Percentiles rank a stretch among this genome's conserved stretches.
phyloP scores from a whole-genome alignment of 2,113 vertebrate species.

The Baryphthengus martii region DNA sequence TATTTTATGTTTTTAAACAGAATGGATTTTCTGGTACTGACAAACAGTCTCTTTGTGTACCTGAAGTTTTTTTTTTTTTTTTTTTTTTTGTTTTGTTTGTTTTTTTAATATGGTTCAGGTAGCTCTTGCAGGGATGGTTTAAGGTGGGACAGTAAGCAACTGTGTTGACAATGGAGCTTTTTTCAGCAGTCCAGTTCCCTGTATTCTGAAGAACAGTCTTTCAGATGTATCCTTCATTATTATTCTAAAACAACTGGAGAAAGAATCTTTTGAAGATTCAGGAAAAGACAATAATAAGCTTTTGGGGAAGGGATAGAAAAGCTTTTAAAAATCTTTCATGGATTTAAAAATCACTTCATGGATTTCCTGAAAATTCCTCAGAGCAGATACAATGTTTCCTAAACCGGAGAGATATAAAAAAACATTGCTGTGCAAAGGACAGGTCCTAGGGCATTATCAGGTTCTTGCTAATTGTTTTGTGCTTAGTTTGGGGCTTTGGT shows the following conservation, averaged over 20 bases:
- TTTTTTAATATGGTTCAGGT: not conserved
- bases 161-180: not conserved
- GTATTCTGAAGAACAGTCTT: not conserved
- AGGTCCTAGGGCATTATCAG: not conserved
- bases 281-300: not conserved
- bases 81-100: no score
- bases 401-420: not conserved
- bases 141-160: not conserved
- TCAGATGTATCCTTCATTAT: not conserved
- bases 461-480: not conserved
- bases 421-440: not conserved
- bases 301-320: not conserved
- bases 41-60: slow-evolving; percentile 22
- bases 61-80: not conserved
- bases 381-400: not conserved
- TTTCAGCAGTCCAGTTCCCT: not conserved
- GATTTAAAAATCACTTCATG: not conserved
- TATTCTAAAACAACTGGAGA: not conserved
- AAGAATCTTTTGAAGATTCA: not conserved
- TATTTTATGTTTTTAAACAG: not conserved
- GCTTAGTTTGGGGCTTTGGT: not conserved
- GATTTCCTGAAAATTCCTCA: not conserved
- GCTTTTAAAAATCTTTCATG: not conserved
- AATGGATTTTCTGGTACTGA: slow-evolving; percentile 3
- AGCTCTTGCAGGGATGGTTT: not conserved